Evolutionary conservation across 2,888 invertebrate species (phyloP), one percentile per base, ranked within the genome.

Genomic region (Eugnorisma glareosa): DNA sequence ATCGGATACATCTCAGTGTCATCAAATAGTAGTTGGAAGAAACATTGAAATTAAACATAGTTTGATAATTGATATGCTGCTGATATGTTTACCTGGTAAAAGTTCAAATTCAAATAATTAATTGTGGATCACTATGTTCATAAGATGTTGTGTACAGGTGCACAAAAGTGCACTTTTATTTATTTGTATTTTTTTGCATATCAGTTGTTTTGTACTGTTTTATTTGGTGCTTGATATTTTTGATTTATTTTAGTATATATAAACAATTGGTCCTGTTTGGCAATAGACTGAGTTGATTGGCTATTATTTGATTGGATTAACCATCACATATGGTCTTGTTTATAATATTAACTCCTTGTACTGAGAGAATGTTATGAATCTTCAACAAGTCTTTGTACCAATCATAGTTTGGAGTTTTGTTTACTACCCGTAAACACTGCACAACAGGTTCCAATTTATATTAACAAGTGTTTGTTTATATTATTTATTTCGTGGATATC

Each of bases 21-120:
- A 82, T 76, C 61, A 85, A 74, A 76, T 40, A 71, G 45, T 67
- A 63, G 51, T 31, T 77, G 45, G 7, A 61, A 40, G 21, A 37
- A 64, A 80, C 40, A 85, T 85, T 77, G 70, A 45, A 67, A 73
- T 51, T 82, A 81, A 80, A 83, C 73, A 72, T 68, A 69, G 18
- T 64, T 77, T 64, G 21, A n/a, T n/a, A n/a, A n/a, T n/a, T n/a
- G n/a, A n/a, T n/a, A n/a, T n/a, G n/a, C n/a, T n/a, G n/a, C n/a
- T n/a, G n/a, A n/a, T n/a, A n/a, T n/a, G n/a, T n/a, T n/a, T n/a
- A n/a, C n/a, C n/a, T n/a, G n/a, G n/a, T n/a, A n/a, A n/a, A n/a
- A n/a, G n/a, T n/a, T n/a, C n/a, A n/a, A n/a, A n/a, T n/a, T n/a
- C n/a, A n/a, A n/a, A n/a, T n/a, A n/a, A n/a, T n/a, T n/a, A n/a